Conservation (phyloP, 1,140 invertebrate genomes). For the Caenorhabditis remanei region DNA sequence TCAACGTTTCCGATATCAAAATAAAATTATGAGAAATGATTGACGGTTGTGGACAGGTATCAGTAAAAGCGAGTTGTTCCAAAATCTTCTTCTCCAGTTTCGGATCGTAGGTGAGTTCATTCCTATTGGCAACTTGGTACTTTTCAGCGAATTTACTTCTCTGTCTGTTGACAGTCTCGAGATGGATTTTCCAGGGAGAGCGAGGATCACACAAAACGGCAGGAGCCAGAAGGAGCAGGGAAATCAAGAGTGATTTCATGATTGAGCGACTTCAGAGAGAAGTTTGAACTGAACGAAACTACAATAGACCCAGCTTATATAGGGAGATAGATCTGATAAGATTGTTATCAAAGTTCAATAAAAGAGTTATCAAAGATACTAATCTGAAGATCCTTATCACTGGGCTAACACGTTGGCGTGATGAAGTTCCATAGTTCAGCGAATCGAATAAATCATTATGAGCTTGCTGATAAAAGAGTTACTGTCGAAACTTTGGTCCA, state of each 20-base stretch:
- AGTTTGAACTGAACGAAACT: background rate
- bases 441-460: no score
- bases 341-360: no score
- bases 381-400: no score
- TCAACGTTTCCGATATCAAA: no score
- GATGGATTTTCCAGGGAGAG: background rate
- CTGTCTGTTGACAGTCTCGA: background rate
- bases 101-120: background rate
- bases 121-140: background rate
- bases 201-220: background rate
- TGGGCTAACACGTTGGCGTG: no score
- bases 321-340: no score
- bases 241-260: background rate
- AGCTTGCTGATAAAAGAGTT: no score
- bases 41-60: background rate
- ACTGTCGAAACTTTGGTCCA: no score
- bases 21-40: background rate
- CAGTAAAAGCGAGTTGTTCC: constrained; percentile 64
- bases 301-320: no score
- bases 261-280: background rate
- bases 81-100: background rate
- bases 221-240: background rate
- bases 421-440: no score
- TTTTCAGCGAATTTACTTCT: background rate
- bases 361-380: no score